These are phyloP conservation scores for Cladopsammia gracilis DNA, from an alignment of 64 coral and sea anemone species.

Conservation along the genomic window DNA sequence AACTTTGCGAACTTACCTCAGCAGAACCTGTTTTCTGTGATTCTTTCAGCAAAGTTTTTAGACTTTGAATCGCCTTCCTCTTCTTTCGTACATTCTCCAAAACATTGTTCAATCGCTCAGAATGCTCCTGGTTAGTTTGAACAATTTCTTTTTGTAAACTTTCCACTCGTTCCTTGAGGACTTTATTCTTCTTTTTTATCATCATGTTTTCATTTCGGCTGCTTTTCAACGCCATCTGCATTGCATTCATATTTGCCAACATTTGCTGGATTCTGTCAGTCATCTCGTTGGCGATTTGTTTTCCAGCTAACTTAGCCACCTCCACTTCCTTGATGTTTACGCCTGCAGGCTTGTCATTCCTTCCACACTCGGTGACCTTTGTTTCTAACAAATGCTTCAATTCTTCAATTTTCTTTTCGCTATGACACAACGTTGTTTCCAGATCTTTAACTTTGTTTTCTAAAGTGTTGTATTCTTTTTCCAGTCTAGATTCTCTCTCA, in stretches of 20 bases:
- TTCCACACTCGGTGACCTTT: not conserved
- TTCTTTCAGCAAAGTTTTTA: not conserved
- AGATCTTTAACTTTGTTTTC: not conserved
- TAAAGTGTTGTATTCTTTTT: not conserved
- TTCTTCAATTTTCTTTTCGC: not conserved
- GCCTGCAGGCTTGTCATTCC: not conserved
- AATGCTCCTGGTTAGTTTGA: not conserved
- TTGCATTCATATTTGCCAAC: not conserved
- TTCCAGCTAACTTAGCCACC: not conserved
- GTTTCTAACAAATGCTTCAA: not conserved
- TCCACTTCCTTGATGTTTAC: not conserved
- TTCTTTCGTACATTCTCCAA: slow-evolving; percentile 13
- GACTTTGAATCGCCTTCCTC: not conserved
- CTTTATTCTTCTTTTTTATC: slow-evolving; percentile 1
- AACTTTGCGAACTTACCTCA: not conserved
- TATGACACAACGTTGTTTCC: not conserved
- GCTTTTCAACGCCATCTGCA: not conserved
- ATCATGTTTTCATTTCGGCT: not conserved
- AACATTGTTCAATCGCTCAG: slow-evolving; percentile 12
- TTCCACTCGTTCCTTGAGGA: not conserved
- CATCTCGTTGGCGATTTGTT: not conserved
- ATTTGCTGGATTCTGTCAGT: slow-evolving; percentile 1
- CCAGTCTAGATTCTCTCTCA: not conserved
- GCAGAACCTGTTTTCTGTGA: not conserved
- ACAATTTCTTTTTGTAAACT: not conserved